Base-by-base conservation (phyloP, 2,797 vertebrate species). In the Lates japonicus region DNA sequence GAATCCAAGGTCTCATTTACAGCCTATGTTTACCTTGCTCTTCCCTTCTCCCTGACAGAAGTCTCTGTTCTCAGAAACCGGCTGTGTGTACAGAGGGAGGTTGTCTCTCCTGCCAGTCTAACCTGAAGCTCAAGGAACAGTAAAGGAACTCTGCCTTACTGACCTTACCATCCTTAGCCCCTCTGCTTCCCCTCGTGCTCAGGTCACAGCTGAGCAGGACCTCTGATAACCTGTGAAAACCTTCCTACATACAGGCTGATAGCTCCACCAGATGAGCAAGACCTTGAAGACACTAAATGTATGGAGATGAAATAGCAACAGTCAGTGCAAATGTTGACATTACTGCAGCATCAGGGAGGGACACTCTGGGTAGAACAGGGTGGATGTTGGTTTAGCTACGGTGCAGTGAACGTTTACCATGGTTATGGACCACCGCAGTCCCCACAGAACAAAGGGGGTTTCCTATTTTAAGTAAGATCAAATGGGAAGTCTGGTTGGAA, bases 381-480 rank as follows among this genome's bases (percentile, higher is more conserved):
- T 52, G 52, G 46, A 25, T 42, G 62, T 55, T 49, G 37, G 75
- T 37, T 41, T 65, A 72, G 2, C 17, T 59, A 19, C 46, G 11
- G 33, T 60, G 11, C 25, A 49, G 39, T 51, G 31, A 68, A 62
- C 17, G 9, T 70, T 74, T 48, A 48, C 39, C 31, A 13, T 70
- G 19, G 39, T 46, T 52, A 22, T 49, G 39, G 61, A 61, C 35
- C 65, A 59, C 51, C 1, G 1, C 49, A 71, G 29, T 57, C 39
- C 31, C 42, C 13, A 17, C 61, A 81, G 59, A 83, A 73, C 65
- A 65, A 83, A 76, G 37, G 52, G 61, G 48, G 37, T 67, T 80
- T 85, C 69, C 78, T 86, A 78, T 89, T 88, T 87, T 76, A 76
- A 81, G 83, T 63, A n/a, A 70, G 81, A 86, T 92, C 62, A 80